Percentiles rank a stretch among this genome's conserved stretches.
phyloP scores from a whole-genome alignment of 2,888 invertebrate species.

The Sinotaia quadrata region DNA sequence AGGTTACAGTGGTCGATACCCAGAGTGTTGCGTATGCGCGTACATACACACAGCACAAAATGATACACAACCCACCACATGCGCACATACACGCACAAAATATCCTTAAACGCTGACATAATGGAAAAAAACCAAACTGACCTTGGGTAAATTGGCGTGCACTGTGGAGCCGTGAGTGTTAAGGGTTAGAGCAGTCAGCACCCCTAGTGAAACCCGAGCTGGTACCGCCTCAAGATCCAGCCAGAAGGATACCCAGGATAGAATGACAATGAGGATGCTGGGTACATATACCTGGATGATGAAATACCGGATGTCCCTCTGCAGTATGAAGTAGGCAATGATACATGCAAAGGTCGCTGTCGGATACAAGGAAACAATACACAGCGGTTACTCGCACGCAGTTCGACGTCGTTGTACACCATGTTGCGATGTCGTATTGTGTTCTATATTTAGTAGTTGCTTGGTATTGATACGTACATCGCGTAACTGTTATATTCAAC shows the following conservation, averaged over 20 bases:
- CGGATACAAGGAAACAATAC: neutral
- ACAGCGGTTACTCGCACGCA: neutral
- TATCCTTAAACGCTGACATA: too few relatives aligned
- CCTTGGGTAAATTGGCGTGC: conserved; percentile 89
- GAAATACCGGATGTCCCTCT: conserved; percentile 85
- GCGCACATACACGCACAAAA: too few relatives aligned
- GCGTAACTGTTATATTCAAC: too few relatives aligned
- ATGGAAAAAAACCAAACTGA: too few relatives aligned
- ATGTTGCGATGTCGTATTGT: too few relatives aligned
- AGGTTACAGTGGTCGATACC: too few relatives aligned
- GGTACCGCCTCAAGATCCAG: conserved; percentile 61
- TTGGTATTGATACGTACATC: too few relatives aligned
- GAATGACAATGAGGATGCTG: conserved; percentile 74
- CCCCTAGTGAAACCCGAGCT: conserved; percentile 42
- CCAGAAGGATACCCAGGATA: conserved; percentile 81
- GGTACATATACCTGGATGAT: conserved; percentile 76
- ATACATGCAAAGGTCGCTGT: conserved; percentile 76
- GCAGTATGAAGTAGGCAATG: conserved; percentile 87
- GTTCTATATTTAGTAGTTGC: too few relatives aligned
- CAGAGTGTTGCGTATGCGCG: too few relatives aligned
- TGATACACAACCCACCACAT: too few relatives aligned
- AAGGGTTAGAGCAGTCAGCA: conserved; percentile 73
- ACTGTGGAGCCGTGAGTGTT: conserved; percentile 95
- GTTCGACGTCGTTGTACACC: too few relatives aligned
- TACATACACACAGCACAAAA: too few relatives aligned